These are phyloP conservation scores for Rhinoraja longicauda DNA, from an alignment of 2,797 vertebrate species.

Conservation along the genomic window DNA sequence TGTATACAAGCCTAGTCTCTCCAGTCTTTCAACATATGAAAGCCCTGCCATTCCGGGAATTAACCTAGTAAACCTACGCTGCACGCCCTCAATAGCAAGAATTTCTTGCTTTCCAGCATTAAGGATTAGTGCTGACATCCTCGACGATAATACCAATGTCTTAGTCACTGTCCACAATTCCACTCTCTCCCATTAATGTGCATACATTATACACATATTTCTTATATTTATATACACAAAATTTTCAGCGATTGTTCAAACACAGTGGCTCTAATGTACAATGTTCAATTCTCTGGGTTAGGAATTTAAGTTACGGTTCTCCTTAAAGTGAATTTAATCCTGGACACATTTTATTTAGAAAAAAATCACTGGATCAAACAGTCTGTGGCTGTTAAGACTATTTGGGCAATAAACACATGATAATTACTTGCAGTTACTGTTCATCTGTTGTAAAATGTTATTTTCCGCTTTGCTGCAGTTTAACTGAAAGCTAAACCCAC, in stretches of 20 bases:
- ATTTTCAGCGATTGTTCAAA: background rate
- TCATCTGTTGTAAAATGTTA: constrained; percentile 35
- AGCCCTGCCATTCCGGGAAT: too few relatives aligned
- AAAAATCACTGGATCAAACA: background rate
- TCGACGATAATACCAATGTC: too few relatives aligned
- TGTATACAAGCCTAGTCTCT: too few relatives aligned
- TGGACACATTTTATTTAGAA: background rate
- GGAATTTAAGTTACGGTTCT: background rate
- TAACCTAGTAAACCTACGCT: too few relatives aligned
- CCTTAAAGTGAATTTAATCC: background rate
- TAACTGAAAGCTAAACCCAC: constrained; percentile 22
- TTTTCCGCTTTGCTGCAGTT: constrained; percentile 33
- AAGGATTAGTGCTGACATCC: too few relatives aligned
- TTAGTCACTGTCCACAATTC: too few relatives aligned
- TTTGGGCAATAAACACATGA: constrained; percentile 15
- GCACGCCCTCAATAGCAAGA: too few relatives aligned
- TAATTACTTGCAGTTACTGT: constrained; percentile 32
- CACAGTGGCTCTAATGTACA: background rate
- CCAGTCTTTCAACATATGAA: too few relatives aligned
- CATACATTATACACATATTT: too few relatives aligned
- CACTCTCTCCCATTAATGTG: too few relatives aligned
- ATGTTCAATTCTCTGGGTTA: background rate
- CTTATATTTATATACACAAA: too few relatives aligned
- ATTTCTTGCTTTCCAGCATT: too few relatives aligned
- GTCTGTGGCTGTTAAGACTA: background rate